Conservation (phyloP, 2,888 invertebrate species). For the Drosophila peninsularis region DNA sequence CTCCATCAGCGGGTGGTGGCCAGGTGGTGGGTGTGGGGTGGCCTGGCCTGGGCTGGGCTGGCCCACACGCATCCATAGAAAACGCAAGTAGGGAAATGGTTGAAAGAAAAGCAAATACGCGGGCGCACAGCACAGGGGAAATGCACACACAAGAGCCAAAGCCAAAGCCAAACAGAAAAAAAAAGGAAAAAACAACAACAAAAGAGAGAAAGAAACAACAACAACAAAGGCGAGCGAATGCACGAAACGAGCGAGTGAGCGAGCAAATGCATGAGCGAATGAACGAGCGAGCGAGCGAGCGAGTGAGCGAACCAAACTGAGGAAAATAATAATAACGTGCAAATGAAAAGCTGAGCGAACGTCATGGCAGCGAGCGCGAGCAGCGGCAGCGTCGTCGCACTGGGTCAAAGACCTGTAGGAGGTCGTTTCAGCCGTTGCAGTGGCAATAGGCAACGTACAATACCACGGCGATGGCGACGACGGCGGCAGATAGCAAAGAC, state of each 20-base stretch:
- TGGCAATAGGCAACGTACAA: slow-evolving; percentile 81
- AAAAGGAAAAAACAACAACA: slow-evolving; percentile 9
- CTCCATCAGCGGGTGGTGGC: slow-evolving; percentile 30
- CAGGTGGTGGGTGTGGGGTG: not conserved
- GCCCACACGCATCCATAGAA: slow-evolving; percentile 56
- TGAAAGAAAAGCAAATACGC: slow-evolving; percentile 36
- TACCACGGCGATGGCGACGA: slow-evolving; percentile 71
- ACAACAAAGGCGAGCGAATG: slow-evolving; percentile 20
- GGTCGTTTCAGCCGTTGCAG: slow-evolving; percentile 83
- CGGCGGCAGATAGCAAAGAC: slow-evolving; percentile 72
- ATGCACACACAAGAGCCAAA: slow-evolving; percentile 43
- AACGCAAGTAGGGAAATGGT: slow-evolving; percentile 61
- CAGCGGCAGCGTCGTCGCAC: slow-evolving; percentile 55
- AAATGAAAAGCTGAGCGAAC: slow-evolving; percentile 64
- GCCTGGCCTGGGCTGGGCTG: not conserved
- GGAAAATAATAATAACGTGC: slow-evolving; percentile 67
- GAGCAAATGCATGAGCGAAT: slow-evolving; percentile 2
- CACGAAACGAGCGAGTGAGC: slow-evolving; percentile 9
- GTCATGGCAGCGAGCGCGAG: slow-evolving; percentile 15
- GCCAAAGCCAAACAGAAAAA: slow-evolving; percentile 27
- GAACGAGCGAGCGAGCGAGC: slow-evolving; percentile 27
- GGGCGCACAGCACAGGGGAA: slow-evolving; percentile 27
- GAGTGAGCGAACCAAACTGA: slow-evolving; percentile 34
- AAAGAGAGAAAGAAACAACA: slow-evolving; percentile 18
- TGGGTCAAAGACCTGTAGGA: slow-evolving; percentile 85